phyloP scores from a whole-genome alignment of 2,888 invertebrate genomes.

The Polietes domitor region DNA sequence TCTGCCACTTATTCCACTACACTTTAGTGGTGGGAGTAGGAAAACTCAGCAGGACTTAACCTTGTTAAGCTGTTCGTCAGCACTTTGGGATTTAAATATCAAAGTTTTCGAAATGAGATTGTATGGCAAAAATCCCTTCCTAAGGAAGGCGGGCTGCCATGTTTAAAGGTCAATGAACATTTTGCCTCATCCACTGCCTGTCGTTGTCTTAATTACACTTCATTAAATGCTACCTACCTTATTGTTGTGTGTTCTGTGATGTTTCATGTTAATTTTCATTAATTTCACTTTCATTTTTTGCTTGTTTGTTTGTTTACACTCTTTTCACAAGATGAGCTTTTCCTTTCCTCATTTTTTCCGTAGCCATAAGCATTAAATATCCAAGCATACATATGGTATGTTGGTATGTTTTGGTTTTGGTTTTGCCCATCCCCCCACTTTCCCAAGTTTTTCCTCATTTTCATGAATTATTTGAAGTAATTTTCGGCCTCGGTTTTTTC shows the following conservation, averaged over 20 bases:
- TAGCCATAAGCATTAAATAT: not conserved
- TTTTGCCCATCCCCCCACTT: not conserved
- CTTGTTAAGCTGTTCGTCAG: no score
- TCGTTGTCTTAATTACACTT: not conserved
- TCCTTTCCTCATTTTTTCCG: not conserved
- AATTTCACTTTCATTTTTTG: constrained; percentile 17
- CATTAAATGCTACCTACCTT: not conserved
- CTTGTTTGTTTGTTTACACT: constrained; percentile 9
- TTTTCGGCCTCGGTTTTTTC: not conserved
- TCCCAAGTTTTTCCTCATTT: not conserved
- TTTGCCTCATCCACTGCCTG: not conserved
- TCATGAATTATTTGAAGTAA: not conserved
- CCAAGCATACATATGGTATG: not conserved
- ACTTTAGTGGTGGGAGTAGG: no score
- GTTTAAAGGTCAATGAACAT: not conserved
- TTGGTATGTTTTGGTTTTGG: not conserved
- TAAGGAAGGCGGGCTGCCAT: no score
- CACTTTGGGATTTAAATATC: no score
- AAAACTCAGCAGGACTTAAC: no score
- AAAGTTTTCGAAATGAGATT: no score
- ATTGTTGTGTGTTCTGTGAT: not conserved
- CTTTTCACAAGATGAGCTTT: not conserved
- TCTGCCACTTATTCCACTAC: no score
- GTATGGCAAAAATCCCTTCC: no score
- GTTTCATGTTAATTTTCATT: constrained; percentile 10